Evolutionary conservation across 2,113 vertebrate genomes (phyloP), one percentile per base, ranked within the genome.

Genomic region (Apaloderma vittatum): DNA sequence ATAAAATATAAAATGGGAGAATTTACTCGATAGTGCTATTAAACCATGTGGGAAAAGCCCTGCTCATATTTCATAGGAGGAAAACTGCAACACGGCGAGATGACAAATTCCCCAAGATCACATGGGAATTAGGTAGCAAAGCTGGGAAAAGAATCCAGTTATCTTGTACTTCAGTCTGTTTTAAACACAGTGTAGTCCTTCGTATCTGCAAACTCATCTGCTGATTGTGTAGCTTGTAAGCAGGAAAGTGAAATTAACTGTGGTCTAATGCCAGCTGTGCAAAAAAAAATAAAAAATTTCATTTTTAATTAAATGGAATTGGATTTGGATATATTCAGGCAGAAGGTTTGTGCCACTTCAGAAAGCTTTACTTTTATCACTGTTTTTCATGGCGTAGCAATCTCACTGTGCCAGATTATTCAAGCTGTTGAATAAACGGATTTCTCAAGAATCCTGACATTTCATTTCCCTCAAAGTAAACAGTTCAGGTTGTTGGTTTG

Each of bases 1-100:
- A 81, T 32, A 79, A 61, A 49, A n/a, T 12, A 90, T 4, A 17
- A 71, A 63, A 26, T 5, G 20, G 14, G 14, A 37, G 14, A 63
- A 29, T 16, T 34, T 51, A 15, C 18, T 49, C 77, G 23, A 54
- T 7, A 21, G 23, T 17, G 32, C 45, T 32, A 70, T 57, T 16
- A 59, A 34, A 32, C 6, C 23, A 9, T 1, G 11, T 26, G 18
- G 45, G 16, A 51, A n/a, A 88, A 68, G 9, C 19, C 19, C 23
- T 37, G 12, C 29, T 49, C 17, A 4, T 21, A 11, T 46, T 74
- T 74, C 8, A 26, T 6, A 36, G 37, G 12, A 43, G 62, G 29
- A 46, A 57, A 70, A 20, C 13, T 0, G 0, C 18, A 30, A 15
- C 36, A 34, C 1, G 19, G 40, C 27, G 29, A 63, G 55, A 32